Evolutionary conservation across 2,888 invertebrate genomes (phyloP).

Genomic region (Hemistola chrysoprasaria): DNA sequence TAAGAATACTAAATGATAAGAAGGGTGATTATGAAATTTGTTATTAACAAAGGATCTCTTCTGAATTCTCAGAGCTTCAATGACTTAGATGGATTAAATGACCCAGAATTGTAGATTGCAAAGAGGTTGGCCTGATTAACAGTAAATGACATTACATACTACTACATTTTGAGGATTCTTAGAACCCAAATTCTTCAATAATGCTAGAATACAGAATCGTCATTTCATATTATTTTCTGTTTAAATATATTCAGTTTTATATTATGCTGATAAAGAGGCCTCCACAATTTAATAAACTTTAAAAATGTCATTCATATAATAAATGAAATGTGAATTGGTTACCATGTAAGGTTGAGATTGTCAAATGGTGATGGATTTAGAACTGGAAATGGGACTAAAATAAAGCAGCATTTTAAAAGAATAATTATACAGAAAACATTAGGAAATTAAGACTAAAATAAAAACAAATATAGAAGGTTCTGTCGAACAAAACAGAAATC

Average conservation of each 20-base stretch:
- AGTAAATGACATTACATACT: slow-evolving; percentile 1
- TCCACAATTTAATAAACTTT: slow-evolving; percentile 1
- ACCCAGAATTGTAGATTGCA: slow-evolving; percentile 3
- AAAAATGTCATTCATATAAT: slow-evolving; percentile 4
- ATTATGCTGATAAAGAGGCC: slow-evolving; percentile 2
- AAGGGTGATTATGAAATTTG: not conserved
- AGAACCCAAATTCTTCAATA: slow-evolving; percentile 2
- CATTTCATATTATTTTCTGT: slow-evolving; percentile 5
- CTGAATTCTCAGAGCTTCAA: slow-evolving; percentile 3
- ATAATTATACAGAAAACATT: slow-evolving; percentile 3
- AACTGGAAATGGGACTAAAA: slow-evolving; percentile 6
- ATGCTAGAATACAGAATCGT: slow-evolving; percentile 6
- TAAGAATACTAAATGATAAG: too few species aligned
- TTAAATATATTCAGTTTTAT: slow-evolving; percentile 3
- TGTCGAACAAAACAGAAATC: slow-evolving; percentile 6
- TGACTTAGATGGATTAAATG: slow-evolving; percentile 1
- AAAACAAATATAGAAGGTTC: too few species aligned
- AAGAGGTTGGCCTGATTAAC: slow-evolving; percentile 8
- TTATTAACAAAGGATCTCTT: slow-evolving; percentile 2
- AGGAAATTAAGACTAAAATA: slow-evolving; percentile 6
- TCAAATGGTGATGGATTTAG: slow-evolving; percentile 2
- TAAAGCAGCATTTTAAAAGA: slow-evolving; percentile 9
- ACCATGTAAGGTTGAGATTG: slow-evolving; percentile 8
- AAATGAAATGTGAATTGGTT: slow-evolving; percentile 6
- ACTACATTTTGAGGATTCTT: slow-evolving; percentile 4